phyloP scores from a whole-genome alignment of 2,888 invertebrate species.

The Barypeithes pellucidus region DNA sequence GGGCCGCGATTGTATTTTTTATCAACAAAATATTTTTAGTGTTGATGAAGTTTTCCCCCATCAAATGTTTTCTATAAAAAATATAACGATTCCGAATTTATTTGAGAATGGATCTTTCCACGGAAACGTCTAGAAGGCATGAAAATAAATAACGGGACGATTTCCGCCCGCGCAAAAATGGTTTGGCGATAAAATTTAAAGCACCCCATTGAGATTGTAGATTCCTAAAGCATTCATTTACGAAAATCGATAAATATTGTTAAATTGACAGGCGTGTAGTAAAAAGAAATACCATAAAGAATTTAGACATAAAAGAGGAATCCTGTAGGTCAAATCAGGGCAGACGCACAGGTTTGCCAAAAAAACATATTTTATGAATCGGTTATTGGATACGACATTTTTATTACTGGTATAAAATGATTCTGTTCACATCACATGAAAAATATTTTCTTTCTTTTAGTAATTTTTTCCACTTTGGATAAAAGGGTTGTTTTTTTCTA shows the following conservation, averaged over 20 bases:
- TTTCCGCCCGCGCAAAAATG: background rate
- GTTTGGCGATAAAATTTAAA: slow-evolving; percentile 18
- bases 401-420: background rate
- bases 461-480: slow-evolving; percentile 1
- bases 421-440: background rate
- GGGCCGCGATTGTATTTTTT: too few relatives aligned
- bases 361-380: slow-evolving; percentile 13
- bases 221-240: slow-evolving; percentile 8
- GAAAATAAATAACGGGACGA: background rate
- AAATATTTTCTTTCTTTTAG: slow-evolving; percentile 1
- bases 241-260: slow-evolving; percentile 11
- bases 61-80: background rate
- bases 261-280: slow-evolving; percentile 15
- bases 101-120: background rate
- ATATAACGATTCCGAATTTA: background rate
- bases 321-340: background rate
- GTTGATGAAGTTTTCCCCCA: too few relatives aligned
- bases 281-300: slow-evolving; percentile 3
- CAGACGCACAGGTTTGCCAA: background rate
- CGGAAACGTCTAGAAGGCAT: background rate
- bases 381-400: slow-evolving; percentile 1
- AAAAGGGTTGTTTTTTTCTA: background rate
- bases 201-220: slow-evolving; percentile 9
- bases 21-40: too few relatives aligned
- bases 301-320: slow-evolving; percentile 11